Conservation (phyloP, 2,113 vertebrate species). For the Ivindomyrus marchei region DNA sequence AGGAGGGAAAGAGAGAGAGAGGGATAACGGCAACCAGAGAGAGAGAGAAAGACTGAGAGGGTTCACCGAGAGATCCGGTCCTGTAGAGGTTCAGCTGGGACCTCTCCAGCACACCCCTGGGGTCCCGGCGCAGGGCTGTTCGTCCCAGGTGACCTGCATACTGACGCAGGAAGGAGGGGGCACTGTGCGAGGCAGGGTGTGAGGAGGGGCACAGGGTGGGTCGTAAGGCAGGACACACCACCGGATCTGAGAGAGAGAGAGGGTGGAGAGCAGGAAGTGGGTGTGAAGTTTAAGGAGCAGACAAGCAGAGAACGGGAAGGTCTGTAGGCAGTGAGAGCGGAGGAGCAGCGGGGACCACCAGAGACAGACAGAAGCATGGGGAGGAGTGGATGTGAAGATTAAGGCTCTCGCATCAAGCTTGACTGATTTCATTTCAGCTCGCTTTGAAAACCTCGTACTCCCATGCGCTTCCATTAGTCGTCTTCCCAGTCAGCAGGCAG, state of each 20-base stretch:
- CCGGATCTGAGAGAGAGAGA: constrained; percentile 47
- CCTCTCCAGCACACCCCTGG: constrained; percentile 54
- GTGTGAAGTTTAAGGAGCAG: not conserved
- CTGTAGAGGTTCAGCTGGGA: constrained; percentile 63
- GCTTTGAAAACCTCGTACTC: not conserved
- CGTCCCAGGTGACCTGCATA: constrained; percentile 66
- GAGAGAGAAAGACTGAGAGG: constrained; percentile 9
- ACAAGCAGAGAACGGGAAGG: not conserved
- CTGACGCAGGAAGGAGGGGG: constrained; percentile 69
- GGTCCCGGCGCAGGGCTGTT: constrained; percentile 62
- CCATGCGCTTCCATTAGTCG: not conserved
- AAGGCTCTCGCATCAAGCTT: not conserved
- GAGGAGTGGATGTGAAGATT: not conserved
- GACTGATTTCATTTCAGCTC: not conserved
- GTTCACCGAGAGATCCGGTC: constrained; percentile 64
- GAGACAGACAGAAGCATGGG: not conserved
- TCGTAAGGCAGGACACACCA: constrained; percentile 57
- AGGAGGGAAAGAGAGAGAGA: not conserved
- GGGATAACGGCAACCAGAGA: not conserved
- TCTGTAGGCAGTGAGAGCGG: not conserved
- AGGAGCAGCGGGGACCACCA: not conserved
- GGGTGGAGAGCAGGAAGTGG: not conserved
- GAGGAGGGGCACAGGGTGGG: constrained; percentile 50
- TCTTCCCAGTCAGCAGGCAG: not conserved
- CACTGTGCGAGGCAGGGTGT: constrained; percentile 66